Conservation (phyloP, 2,797 vertebrate genomes). For the Myripristis murdjan region DNA sequence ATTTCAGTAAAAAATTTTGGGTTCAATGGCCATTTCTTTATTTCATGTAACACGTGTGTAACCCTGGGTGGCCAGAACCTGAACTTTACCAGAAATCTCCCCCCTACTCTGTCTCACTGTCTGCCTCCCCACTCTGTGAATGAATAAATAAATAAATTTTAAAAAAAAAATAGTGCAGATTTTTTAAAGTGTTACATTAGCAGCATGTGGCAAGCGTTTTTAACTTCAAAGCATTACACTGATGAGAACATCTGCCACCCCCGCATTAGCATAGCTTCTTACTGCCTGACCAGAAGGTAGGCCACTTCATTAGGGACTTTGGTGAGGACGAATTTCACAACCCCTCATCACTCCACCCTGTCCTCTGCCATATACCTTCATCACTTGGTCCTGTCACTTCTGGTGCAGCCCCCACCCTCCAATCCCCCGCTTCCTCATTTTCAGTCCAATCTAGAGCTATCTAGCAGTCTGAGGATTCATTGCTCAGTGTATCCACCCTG, state of each 20-base stretch:
- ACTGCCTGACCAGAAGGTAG: conserved; percentile 69
- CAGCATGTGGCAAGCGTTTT: conserved; percentile 49
- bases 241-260: conserved; percentile 78
- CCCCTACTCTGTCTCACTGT: background rate
- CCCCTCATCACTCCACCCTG: conserved; percentile 62
- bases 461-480: conserved; percentile 60
- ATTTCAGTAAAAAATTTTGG: conserved; percentile 26
- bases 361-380: conserved; percentile 52
- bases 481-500: conserved; percentile 61
- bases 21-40: background rate
- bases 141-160: conserved; percentile 4
- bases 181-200: conserved; percentile 36
- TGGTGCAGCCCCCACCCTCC: conserved; percentile 36
- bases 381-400: conserved; percentile 43
- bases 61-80: background rate
- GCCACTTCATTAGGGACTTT: conserved; percentile 55
- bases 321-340: conserved; percentile 54
- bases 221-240: conserved; percentile 53
- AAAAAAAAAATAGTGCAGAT: background rate
- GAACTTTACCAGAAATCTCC: background rate
- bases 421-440: conserved; percentile 59
- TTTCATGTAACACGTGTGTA: background rate
- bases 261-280: conserved; percentile 66
- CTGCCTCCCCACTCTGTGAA: conserved; percentile 8
- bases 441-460: conserved; percentile 69